These are phyloP conservation scores for Plagodis pulveraria DNA, from an alignment of 2,888 invertebrate genomes.

Conservation along the genomic window DNA sequence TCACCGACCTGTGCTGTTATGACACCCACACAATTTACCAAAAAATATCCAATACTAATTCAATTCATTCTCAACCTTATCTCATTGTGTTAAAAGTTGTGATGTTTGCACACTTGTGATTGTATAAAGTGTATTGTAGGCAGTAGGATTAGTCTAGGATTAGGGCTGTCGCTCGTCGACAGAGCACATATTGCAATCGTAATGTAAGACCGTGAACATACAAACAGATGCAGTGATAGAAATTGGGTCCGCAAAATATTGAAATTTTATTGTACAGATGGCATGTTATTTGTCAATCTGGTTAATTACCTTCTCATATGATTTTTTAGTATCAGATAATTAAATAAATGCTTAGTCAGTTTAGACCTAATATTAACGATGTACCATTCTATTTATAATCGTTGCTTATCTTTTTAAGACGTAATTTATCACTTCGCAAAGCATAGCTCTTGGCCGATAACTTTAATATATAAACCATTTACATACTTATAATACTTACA, in stretches of 20 bases:
- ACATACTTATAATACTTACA: too few species aligned
- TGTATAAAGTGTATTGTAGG: constrained; percentile 1
- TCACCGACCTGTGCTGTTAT: constrained; percentile 16
- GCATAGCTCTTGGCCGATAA: too few species aligned
- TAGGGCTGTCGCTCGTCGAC: constrained; percentile 6
- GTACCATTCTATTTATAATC: too few species aligned
- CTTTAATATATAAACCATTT: too few species aligned
- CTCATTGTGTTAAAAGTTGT: not conserved
- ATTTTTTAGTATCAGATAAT: too few species aligned
- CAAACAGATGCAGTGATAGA: constrained; percentile 4
- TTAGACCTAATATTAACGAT: too few species aligned
- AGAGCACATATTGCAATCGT: constrained; percentile 7
- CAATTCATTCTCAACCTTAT: constrained; percentile 4
- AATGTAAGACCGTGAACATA: constrained; percentile 4
- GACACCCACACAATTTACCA: constrained; percentile 4
- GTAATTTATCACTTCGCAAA: too few species aligned
- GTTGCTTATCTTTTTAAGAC: too few species aligned
- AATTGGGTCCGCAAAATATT: constrained; percentile 8
- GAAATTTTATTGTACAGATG: not conserved
- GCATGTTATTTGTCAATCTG: too few species aligned
- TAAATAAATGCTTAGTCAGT: too few species aligned
- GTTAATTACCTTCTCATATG: too few species aligned
- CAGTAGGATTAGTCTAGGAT: constrained; percentile 13
- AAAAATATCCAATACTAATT: not conserved
- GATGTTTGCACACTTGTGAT: not conserved